phyloP scores from a whole-genome alignment of 2,113 vertebrate species.

The Paradoxurus hermaphroditus region DNA sequence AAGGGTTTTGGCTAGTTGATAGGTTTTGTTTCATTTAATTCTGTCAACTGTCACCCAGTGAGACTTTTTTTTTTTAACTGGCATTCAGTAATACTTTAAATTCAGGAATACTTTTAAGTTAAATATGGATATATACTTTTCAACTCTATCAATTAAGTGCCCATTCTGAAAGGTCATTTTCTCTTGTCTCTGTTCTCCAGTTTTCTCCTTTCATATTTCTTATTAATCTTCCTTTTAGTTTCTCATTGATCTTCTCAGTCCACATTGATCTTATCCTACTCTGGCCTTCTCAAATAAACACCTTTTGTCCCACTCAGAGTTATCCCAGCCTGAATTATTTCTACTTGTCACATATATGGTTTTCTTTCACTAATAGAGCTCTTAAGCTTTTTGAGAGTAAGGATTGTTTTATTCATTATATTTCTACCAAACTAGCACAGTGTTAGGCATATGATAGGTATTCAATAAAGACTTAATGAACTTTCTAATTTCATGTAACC shows the following conservation, averaged over 20 bases:
- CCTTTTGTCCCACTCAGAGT: neutral
- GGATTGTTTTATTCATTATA: neutral
- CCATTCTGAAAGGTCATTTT: neutral
- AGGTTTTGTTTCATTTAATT: constrained; percentile 30
- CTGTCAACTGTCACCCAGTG: neutral
- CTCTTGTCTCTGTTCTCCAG: neutral
- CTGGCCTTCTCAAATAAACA: neutral
- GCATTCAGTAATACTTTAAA: neutral
- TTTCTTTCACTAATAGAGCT: neutral
- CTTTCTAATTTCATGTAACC: constrained; percentile 3
- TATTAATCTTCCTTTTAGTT: neutral
- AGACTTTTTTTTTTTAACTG: neutral
- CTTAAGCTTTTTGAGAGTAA: neutral
- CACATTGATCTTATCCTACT: neutral
- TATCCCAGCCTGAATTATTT: neutral
- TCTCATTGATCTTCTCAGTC: neutral
- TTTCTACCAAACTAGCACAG: neutral
- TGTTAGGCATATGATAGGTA: neutral
- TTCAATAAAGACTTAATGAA: neutral
- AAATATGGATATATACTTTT: neutral
- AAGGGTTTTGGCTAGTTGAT: neutral
- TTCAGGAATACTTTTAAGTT: neutral
- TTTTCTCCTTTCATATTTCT: neutral
- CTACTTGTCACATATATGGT: neutral
- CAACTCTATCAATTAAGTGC: neutral